Conservation (phyloP, 2,888 invertebrate species). For the Muscina levida region DNA sequence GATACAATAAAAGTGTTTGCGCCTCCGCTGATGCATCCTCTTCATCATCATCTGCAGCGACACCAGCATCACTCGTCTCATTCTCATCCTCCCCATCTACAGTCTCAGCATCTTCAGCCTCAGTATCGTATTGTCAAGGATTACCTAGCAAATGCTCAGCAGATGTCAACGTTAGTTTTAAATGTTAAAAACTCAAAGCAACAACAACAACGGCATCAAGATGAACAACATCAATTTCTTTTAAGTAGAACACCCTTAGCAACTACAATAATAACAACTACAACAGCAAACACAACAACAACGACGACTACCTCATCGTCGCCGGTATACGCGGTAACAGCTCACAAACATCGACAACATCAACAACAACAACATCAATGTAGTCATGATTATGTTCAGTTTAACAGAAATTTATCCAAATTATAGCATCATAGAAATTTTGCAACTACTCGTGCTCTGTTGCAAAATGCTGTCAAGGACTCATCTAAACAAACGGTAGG, state of each 20-base stretch:
- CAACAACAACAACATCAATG: conserved; percentile 59
- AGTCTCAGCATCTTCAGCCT: conserved; percentile 54
- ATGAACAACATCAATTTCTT: conserved; percentile 51
- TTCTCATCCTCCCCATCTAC: conserved; percentile 53
- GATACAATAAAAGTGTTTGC: neutral
- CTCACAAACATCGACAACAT: neutral
- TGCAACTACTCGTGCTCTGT: conserved; percentile 34
- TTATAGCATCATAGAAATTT: conserved; percentile 57
- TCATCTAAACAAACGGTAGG: conserved; percentile 51
- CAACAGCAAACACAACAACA: conserved; percentile 44
- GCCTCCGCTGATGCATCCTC: neutral
- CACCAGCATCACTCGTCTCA: conserved; percentile 24
- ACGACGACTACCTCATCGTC: conserved; percentile 36
- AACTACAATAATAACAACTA: conserved; percentile 53
- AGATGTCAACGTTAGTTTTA: conserved; percentile 61
- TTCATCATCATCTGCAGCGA: neutral
- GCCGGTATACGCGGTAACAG: neutral
- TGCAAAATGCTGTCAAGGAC: conserved; percentile 46
- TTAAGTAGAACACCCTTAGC: conserved; percentile 64
- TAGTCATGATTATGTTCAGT: conserved; percentile 55
- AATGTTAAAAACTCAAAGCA: conserved; percentile 40
- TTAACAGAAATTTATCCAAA: conserved; percentile 54
- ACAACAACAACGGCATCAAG: conserved; percentile 36
- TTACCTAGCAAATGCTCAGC: conserved; percentile 62
- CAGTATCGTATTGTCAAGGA: conserved; percentile 36